phyloP scores from a whole-genome alignment of 1,140 invertebrate genomes.

The Papilio machaon region DNA sequence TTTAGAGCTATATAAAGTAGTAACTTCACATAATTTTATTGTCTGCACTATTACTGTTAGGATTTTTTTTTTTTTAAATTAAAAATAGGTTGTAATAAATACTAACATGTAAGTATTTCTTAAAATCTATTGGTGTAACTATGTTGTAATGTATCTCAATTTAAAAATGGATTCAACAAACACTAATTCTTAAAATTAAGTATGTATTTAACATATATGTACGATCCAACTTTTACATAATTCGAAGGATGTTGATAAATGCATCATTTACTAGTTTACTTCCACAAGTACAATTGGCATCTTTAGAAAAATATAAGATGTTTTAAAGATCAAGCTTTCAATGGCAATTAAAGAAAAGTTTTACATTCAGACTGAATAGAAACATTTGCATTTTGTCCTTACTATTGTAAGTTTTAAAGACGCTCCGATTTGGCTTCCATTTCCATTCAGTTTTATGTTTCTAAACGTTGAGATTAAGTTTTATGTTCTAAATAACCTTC shows the following conservation, averaged over 20 bases:
- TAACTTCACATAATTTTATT: conserved; percentile 20
- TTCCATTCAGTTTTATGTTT: conserved; percentile 16
- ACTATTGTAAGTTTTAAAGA: conserved; percentile 15
- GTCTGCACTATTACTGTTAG: background rate
- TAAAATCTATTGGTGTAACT: too few species aligned
- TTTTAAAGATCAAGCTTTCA: conserved; percentile 9
- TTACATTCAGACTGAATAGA: conserved; percentile 4
- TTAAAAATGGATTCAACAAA: too few species aligned
- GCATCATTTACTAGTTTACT: background rate
- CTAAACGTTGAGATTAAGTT: background rate
- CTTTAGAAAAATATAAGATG: conserved; percentile 10
- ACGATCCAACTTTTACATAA: background rate
- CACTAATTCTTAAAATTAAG: too few species aligned
- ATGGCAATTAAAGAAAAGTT: conserved; percentile 23
- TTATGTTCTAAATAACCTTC: background rate
- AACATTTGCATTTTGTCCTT: conserved; percentile 14
- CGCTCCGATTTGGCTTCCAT: background rate
- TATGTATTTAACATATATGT: too few species aligned
- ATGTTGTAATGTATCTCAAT: too few species aligned
- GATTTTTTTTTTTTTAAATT: background rate
- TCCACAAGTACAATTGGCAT: background rate
- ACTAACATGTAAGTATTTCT: too few species aligned
- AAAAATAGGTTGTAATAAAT: too few species aligned
- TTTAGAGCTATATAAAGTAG: conserved; percentile 18
- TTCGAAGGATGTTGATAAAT: background rate